Evolutionary conservation across 2,797 vertebrate species (phyloP).

Genomic region (Balearica regulorum): DNA sequence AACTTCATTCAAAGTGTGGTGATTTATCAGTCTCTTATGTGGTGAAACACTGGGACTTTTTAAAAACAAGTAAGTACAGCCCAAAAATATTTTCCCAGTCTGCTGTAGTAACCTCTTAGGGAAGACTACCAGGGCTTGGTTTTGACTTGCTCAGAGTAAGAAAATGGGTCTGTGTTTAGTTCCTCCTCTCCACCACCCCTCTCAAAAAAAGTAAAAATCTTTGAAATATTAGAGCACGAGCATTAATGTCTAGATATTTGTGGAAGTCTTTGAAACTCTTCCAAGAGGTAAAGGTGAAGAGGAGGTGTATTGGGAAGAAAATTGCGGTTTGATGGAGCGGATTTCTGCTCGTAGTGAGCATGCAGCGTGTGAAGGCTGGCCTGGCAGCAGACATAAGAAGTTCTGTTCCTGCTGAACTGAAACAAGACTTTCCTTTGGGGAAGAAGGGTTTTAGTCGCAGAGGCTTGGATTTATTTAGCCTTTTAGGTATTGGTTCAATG

Average conservation of each 20-base stretch:
- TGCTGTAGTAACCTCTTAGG: background rate
- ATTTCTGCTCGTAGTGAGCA: background rate
- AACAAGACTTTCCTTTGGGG: background rate
- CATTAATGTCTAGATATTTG: background rate
- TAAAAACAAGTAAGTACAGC: background rate
- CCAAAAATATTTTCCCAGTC: background rate
- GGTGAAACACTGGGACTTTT: background rate
- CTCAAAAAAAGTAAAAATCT: background rate
- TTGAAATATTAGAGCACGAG: background rate
- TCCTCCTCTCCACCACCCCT: background rate
- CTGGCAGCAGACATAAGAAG: background rate
- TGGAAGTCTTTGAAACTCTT: background rate
- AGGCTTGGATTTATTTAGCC: background rate
- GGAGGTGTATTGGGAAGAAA: background rate
- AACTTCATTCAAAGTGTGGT: background rate
- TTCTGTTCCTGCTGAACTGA: background rate
- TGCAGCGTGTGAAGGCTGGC: accelerated
- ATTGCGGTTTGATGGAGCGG: background rate
- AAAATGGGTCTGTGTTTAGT: background rate
- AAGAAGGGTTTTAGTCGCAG: background rate
- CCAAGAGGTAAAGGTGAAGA: background rate
- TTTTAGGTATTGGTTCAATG: background rate
- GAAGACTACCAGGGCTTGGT: background rate
- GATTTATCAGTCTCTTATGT: background rate
- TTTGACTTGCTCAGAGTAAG: background rate